Conservation (phyloP, 1,140 invertebrate genomes). For the Phymastichus coffea region DNA sequence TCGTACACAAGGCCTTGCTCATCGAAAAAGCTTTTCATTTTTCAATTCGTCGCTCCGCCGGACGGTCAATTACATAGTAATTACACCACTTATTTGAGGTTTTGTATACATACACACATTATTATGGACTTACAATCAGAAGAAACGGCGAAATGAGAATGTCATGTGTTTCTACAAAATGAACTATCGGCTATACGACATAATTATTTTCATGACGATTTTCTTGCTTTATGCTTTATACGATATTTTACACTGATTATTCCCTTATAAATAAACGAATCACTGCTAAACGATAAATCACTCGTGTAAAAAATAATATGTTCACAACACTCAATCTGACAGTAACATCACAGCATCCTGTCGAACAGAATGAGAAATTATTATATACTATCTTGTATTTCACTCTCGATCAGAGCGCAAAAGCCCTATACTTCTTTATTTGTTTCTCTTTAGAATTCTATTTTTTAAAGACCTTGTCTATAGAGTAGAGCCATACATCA, state of each 20-base stretch:
- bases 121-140: constrained; percentile 11
- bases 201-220: neutral
- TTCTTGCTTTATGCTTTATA: constrained; percentile 17
- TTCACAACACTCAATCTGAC: constrained; percentile 24
- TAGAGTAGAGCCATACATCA: constrained; percentile 14
- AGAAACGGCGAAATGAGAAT: constrained; percentile 15
- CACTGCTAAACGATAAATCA: constrained; percentile 15
- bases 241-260: constrained; percentile 20
- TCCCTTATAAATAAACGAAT: constrained; percentile 26
- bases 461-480: neutral
- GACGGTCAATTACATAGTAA: constrained; percentile 29
- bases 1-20: constrained; percentile 24
- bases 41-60: constrained; percentile 4
- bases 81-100: constrained; percentile 27
- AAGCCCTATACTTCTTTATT: constrained; percentile 17
- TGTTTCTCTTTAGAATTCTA: neutral
- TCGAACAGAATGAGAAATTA: constrained; percentile 22
- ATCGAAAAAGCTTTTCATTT: constrained; percentile 22
- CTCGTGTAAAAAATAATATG: constrained; percentile 28
- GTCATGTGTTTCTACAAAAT: constrained; percentile 18
- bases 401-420: constrained; percentile 24
- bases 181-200: constrained; percentile 15
- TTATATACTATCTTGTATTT: neutral
- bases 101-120: constrained; percentile 20
- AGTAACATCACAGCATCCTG: constrained; percentile 31